phyloP scores from a whole-genome alignment of 1,140 invertebrate genomes.

The Drosophila pandora region DNA sequence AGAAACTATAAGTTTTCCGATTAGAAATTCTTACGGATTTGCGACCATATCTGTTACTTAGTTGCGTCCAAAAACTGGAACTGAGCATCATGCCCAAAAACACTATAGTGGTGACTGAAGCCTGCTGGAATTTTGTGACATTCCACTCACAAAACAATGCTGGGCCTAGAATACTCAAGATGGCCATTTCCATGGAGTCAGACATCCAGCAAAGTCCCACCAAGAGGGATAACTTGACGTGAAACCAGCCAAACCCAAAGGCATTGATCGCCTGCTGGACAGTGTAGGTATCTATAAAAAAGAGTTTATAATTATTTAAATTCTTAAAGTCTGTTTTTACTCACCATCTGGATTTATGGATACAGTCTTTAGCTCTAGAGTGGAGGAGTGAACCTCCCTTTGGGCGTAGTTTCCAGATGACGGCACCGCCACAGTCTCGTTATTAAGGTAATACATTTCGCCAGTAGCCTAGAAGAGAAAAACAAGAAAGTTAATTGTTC shows the following conservation, averaged over 20 bases:
- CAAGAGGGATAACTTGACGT: conserved; percentile 94
- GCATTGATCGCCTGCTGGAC: conserved; percentile 97
- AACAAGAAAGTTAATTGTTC: conserved; percentile 4
- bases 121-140: conserved; percentile 91
- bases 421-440: conserved; percentile 30
- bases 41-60: conserved; percentile 97
- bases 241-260: conserved; percentile 97
- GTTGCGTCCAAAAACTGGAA: conserved; percentile 97
- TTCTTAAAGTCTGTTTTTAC: conserved; percentile 16
- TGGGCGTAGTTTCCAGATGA: conserved; percentile 22
- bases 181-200: conserved; percentile 99
- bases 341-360: conserved; percentile 92
- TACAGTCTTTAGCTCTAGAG: conserved; percentile 92
- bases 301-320: not conserved
- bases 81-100: conserved; percentile 99
- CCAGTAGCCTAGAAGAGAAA: not conserved
- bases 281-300: conserved; percentile 92
- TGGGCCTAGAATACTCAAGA: conserved; percentile 96
- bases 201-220: conserved; percentile 98
- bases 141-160: conserved; percentile 97
- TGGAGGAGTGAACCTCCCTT: conserved; percentile 66
- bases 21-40: conserved; percentile 87
- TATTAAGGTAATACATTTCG: conserved; percentile 43
- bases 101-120: conserved; percentile 90
- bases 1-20: not conserved